Conservation (phyloP, 2,888 invertebrate genomes). For the Ichneumoninae sp. region DNA sequence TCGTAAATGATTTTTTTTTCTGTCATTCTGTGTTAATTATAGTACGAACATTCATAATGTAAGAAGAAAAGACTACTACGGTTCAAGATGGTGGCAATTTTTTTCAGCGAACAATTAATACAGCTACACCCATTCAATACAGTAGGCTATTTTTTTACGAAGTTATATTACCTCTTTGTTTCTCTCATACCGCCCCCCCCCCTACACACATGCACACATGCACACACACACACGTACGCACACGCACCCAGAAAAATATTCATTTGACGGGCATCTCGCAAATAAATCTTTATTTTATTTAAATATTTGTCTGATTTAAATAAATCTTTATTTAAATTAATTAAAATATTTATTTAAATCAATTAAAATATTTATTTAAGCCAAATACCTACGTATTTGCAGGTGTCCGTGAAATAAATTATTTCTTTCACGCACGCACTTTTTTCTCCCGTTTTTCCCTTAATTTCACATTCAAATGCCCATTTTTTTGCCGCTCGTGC, state of each 20-base stretch:
- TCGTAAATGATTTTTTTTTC: constrained; percentile 28
- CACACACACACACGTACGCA: no score
- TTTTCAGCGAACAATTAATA: constrained; percentile 57
- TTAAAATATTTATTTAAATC: no score
- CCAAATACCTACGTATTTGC: no score
- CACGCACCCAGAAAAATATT: no score
- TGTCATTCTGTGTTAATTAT: constrained; percentile 55
- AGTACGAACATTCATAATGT: constrained; percentile 61
- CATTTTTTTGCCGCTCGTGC: constrained; percentile 42
- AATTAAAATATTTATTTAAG: no score
- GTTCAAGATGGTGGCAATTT: constrained; percentile 49
- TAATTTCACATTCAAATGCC: constrained; percentile 33
- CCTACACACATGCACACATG: no score
- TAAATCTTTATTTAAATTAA: no score
- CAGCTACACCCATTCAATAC: constrained; percentile 35
- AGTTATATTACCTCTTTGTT: constrained; percentile 15
- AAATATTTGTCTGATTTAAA: no score
- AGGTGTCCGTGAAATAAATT: neutral
- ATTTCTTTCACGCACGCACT: constrained; percentile 13
- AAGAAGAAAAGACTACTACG: constrained; percentile 51
- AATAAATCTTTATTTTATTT: no score
- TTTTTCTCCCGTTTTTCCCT: constrained; percentile 5
- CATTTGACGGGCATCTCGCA: no score
- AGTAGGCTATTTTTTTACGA: constrained; percentile 35
- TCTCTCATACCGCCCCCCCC: neutral